Conservation (phyloP, 2,797 vertebrate species). For the Tragelaphus oryx region DNA sequence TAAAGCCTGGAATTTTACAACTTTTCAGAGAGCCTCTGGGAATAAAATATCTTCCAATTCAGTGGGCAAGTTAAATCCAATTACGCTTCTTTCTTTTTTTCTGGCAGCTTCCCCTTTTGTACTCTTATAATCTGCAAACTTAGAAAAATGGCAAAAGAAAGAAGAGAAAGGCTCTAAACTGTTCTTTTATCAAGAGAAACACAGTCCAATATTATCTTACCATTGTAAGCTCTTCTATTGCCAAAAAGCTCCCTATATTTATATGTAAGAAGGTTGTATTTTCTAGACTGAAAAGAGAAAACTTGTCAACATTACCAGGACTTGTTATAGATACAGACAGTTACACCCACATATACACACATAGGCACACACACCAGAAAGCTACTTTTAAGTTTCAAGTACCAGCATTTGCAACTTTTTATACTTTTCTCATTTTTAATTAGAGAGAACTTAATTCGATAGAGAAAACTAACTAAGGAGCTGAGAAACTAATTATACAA, state of each 20-base stretch:
- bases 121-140: not conserved
- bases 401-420: not conserved
- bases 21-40: not conserved
- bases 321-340: not conserved
- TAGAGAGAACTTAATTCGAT: not conserved
- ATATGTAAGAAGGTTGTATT: not conserved
- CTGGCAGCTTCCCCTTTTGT: not conserved
- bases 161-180: not conserved
- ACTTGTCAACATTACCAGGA: not conserved
- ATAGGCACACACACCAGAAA: not conserved
- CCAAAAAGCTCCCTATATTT: not conserved
- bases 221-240: not conserved
- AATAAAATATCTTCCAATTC: conserved; percentile 36
- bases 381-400: not conserved
- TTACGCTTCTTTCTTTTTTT: not conserved
- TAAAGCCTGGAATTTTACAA: conserved; percentile 30
- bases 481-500: not conserved
- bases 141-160: not conserved
- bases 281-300: not conserved
- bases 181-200: not conserved
- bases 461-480: not conserved
- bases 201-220: not conserved
- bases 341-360: not conserved
- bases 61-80: conserved; percentile 25
- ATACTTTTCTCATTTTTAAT: not conserved